A percentile compares a stretch with the other conserved stretches of the same genome.
Conservation (phyloP, 2,113 vertebrate species). For the Bombycilla garrulus region DNA sequence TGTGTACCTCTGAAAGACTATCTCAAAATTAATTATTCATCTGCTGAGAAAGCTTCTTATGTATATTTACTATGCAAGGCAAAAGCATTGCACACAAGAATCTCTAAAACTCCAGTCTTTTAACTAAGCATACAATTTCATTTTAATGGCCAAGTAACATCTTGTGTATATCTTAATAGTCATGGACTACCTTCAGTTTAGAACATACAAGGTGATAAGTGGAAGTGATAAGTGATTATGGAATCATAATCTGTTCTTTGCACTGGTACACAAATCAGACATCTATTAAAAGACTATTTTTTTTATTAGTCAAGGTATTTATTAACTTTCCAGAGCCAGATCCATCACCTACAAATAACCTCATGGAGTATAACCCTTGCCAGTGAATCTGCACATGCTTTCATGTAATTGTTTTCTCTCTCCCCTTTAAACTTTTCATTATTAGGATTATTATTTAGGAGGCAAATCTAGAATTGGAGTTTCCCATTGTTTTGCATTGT, state of each 20-base stretch:
- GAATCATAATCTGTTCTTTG: not conserved
- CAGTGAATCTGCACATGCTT: not conserved
- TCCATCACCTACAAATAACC: not conserved
- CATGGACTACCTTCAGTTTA: not conserved
- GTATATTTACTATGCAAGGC: constrained; percentile 21
- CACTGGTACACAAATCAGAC: not conserved
- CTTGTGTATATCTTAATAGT: not conserved
- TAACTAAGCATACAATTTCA: not conserved
- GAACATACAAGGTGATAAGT: not conserved
- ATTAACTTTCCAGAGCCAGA: not conserved
- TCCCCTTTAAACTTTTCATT: not conserved
- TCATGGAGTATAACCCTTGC: not conserved
- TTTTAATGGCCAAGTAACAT: not conserved
- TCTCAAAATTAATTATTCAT: constrained; percentile 68
- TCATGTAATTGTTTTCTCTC: not conserved
- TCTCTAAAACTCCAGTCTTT: not conserved
- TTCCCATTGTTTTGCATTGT: not conserved
- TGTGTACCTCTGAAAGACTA: constrained; percentile 59
- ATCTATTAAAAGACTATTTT: not conserved
- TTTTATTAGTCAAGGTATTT: not conserved
- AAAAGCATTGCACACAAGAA: constrained; percentile 7
- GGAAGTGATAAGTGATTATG: not conserved
- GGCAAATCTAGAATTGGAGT: not conserved
- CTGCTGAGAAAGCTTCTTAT: constrained; percentile 12
- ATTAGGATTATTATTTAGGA: not conserved